Conservation (phyloP, 2,888 invertebrate genomes). For the Hypercompe scribonia region DNA sequence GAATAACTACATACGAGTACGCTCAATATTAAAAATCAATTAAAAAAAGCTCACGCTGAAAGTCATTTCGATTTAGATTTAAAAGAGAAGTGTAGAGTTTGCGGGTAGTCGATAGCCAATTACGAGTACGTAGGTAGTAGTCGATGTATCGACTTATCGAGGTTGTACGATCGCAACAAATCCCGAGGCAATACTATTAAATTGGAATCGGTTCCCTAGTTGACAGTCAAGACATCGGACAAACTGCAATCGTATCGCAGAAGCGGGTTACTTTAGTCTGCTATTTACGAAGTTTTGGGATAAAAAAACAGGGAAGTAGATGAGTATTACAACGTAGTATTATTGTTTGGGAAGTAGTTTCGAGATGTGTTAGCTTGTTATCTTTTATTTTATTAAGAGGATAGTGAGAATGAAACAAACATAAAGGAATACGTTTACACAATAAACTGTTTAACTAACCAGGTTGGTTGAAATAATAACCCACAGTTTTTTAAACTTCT, state of each 20-base stretch:
- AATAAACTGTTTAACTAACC: too few relatives aligned
- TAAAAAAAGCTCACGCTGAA: background rate
- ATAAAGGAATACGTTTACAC: too few relatives aligned
- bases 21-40: background rate
- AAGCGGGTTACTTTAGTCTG: background rate
- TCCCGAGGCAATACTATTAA: constrained; percentile 36
- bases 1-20: background rate
- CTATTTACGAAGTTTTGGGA: constrained; percentile 10
- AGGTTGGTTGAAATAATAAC: too few relatives aligned
- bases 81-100: constrained; percentile 13
- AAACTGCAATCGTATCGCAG: constrained; percentile 26
- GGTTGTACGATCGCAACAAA: constrained; percentile 24
- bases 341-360: background rate
- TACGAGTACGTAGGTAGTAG: constrained; percentile 23
- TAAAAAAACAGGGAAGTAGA: background rate
- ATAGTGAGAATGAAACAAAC: background rate
- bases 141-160: constrained; percentile 24
- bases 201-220: constrained; percentile 42
- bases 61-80: constrained; percentile 17
- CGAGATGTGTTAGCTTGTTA: background rate
- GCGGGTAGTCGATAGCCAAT: constrained; percentile 24
- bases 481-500: too few relatives aligned
- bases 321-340: background rate
- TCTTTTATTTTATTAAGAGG: background rate
- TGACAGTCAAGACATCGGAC: constrained; percentile 39